Percentiles rank a stretch among this genome's conserved stretches.
Evolutionary conservation across 2,888 invertebrate genomes (phyloP).

Genomic region (Habrosyne pyritoides): DNA sequence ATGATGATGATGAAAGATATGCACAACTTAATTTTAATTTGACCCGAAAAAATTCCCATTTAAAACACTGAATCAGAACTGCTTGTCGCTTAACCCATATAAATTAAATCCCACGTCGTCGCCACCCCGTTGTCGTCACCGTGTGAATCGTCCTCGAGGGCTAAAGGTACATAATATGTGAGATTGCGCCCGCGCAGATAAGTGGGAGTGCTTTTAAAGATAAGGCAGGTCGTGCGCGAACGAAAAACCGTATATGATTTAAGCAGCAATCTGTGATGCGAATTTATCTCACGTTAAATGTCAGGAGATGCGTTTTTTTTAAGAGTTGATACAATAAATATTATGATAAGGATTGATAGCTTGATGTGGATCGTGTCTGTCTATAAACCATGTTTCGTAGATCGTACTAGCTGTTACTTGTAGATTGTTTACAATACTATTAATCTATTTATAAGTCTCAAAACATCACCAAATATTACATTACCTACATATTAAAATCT

Average conservation of each 20-base stretch:
- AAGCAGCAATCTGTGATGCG: slow-evolving; percentile 40
- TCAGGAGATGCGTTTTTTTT: not conserved
- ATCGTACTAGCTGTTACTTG: too few species aligned
- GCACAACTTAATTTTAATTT: too few species aligned
- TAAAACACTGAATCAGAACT: too few species aligned
- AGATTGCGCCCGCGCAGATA: slow-evolving; percentile 56
- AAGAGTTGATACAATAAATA: not conserved
- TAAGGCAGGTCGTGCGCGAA: slow-evolving; percentile 46
- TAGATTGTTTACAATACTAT: too few species aligned
- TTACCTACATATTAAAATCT: too few species aligned
- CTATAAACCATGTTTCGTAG: not conserved
- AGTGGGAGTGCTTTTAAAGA: slow-evolving; percentile 66
- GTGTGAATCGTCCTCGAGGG: slow-evolving; percentile 20
- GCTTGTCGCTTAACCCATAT: not conserved
- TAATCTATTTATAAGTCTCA: not conserved
- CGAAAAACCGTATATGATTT: slow-evolving; percentile 66
- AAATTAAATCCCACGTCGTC: not conserved
- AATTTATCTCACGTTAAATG: slow-evolving; percentile 33
- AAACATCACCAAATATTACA: too few species aligned
- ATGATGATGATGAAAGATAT: too few species aligned
- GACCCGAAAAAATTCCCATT: too few species aligned
- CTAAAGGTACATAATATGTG: slow-evolving; percentile 41
- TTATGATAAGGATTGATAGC: not conserved
- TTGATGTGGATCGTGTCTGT: not conserved
- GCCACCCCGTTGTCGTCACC: not conserved